These are phyloP conservation scores for Trichonephila clavata DNA, from an alignment of 1,140 invertebrate species.

Conservation along the genomic window DNA sequence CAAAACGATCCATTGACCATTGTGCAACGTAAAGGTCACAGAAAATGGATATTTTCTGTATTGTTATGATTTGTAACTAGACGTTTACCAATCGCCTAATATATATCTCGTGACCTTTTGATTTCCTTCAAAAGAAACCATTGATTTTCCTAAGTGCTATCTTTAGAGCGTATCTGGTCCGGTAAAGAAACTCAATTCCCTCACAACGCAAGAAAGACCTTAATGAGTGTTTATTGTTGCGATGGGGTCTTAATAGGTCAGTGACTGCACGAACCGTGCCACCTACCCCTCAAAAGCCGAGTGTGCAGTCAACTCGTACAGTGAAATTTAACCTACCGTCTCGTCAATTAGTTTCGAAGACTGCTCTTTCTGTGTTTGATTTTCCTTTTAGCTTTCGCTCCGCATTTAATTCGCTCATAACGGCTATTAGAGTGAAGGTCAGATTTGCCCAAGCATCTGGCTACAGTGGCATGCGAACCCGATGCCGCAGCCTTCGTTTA, in stretches of 20 bases:
- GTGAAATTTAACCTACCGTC: background rate
- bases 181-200: background rate
- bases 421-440: background rate
- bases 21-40: too few species aligned
- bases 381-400: background rate
- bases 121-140: too few species aligned
- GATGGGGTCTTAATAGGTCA: background rate
- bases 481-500: background rate
- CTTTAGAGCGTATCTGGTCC: background rate
- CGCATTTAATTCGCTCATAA: background rate
- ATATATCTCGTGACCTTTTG: too few species aligned
- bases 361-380: background rate
- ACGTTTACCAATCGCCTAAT: too few species aligned
- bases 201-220: background rate
- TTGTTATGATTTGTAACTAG: too few species aligned
- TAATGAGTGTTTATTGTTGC: slow-evolving; percentile 10
- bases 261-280: background rate
- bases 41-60: too few species aligned
- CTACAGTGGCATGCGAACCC: background rate
- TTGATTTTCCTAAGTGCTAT: background rate
- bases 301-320: background rate
- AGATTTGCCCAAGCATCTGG: background rate
- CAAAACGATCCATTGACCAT: too few species aligned
- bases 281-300: background rate
- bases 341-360: background rate